These are phyloP conservation scores for Malachius bipustulatus DNA, from an alignment of 2,888 invertebrate species.

Conservation along the genomic window DNA sequence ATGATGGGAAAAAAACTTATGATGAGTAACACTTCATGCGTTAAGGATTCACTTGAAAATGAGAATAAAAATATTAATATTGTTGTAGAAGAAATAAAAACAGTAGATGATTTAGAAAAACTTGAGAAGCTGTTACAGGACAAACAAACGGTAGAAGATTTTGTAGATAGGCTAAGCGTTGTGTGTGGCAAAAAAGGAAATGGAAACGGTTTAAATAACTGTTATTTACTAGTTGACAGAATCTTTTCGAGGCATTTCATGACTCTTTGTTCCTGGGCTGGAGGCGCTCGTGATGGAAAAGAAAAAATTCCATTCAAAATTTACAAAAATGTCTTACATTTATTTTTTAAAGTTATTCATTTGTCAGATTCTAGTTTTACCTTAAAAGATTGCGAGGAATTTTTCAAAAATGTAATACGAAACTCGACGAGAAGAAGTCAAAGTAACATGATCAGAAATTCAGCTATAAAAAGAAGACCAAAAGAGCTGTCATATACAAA, in stretches of 20 bases:
- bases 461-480: constrained; percentile 6
- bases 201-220: constrained; percentile 5
- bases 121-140: constrained; percentile 7
- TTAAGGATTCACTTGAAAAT: no score
- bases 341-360: constrained; percentile 6
- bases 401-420: constrained; percentile 15
- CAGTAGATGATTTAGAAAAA: constrained; percentile 5
- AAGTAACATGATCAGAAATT: background rate
- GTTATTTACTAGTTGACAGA: constrained; percentile 7
- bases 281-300: constrained; percentile 8
- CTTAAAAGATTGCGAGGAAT: constrained; percentile 15
- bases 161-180: constrained; percentile 5
- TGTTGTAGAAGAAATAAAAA: constrained; percentile 2
- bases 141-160: constrained; percentile 2
- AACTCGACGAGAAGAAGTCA: constrained; percentile 10
- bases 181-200: constrained; percentile 7
- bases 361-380: constrained; percentile 14
- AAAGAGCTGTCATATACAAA: constrained; percentile 5
- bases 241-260: constrained; percentile 17
- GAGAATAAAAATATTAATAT: no score
- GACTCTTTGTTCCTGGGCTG: constrained; percentile 10
- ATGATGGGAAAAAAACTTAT: constrained; percentile 4
- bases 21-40: no score
- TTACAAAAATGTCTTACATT: constrained; percentile 4
- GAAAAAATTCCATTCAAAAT: constrained; percentile 7